Base-by-base conservation (phyloP, 2,888 invertebrate genomes). In the Osedax frankpressi region DNA sequence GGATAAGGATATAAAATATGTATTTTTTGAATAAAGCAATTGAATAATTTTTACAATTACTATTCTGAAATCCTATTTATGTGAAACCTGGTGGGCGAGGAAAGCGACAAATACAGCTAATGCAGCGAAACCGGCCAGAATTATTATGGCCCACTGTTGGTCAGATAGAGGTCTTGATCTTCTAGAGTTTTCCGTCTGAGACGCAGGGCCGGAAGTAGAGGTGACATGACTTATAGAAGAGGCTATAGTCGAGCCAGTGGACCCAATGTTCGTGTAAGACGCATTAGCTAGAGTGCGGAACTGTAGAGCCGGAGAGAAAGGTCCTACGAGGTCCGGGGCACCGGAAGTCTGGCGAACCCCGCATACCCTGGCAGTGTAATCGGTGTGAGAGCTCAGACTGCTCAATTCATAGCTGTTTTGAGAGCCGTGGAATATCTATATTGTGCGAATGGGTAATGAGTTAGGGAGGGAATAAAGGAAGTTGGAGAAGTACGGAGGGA, bases 321-420 rank as follows among this genome's bases (percentile, higher is more conserved):
- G 63, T 30, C 76, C 76, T n/a, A 59, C 25, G 11, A 76, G 70
- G 30, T 73, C 72, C 24, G 72, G 26, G 26, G 62, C 30, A 3
- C 72, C 71, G 65, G 29, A 28, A 24, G 29, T 24, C 73, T 88
- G 84, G 70, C 93, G 88, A 80, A 92, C 88, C 29, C 90, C 89
- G 85, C 90, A 90, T 77, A 93, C 91, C 73, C 92, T 89, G 80
- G 90, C 89, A 86, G 86, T 86, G 76, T 92, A 92, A 82, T 91
- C 90, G 73, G 88, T 88, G 80, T 90, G 90, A 72, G 89, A 87
- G 79, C 90, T 89, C 82, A 93, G 87, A 81, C 89, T 89, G 30
- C 81, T 80, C 74, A 85, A 88, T 87, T 82, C 90, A 84, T 82
- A 85, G n/a, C 79, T 80, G 19, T 84, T 83, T 68, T 82, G 81